Evolutionary conservation across 2,113 vertebrate genomes (phyloP).

Genomic region (Halichoeres trimaculatus): DNA sequence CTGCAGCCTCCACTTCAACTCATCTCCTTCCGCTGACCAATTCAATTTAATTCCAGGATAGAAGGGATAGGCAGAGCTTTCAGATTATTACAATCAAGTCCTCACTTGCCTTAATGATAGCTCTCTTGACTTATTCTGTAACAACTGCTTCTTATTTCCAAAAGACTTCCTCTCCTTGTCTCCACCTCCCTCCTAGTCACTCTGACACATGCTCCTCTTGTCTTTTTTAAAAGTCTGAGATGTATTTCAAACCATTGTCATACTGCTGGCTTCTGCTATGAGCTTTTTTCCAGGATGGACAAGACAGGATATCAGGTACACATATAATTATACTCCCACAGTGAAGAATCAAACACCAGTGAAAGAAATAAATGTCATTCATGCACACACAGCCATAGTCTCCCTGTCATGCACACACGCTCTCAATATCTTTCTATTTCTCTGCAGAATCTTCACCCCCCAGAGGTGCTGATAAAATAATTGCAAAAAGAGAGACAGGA

Average conservation of each 20-base stretch:
- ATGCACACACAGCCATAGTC: neutral
- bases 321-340: constrained; percentile 37
- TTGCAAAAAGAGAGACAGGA: constrained; percentile 55
- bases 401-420: neutral
- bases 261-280: neutral
- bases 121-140: constrained; percentile 15
- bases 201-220: neutral
- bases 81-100: constrained; percentile 25
- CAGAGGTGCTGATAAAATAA: constrained; percentile 57
- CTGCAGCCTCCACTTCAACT: constrained; percentile 14
- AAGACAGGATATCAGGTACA: constrained; percentile 25
- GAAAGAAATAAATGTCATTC: constrained; percentile 20
- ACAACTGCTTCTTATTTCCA: neutral
- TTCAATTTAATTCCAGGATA: constrained; percentile 45
- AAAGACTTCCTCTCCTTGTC: neutral
- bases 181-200: neutral
- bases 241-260: constrained; percentile 7
- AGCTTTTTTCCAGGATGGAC: constrained; percentile 10
- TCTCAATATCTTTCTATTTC: constrained; percentile 6
- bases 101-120: constrained; percentile 20
- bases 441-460: constrained; percentile 18
- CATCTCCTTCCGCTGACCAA: constrained; percentile 12
- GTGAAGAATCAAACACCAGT: constrained; percentile 22
- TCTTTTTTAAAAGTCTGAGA: constrained; percentile 2
- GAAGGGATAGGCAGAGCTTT: constrained; percentile 32